Percentiles rank a stretch among this genome's conserved stretches.
These are phyloP conservation scores for Pseudanteris insignis DNA, from an alignment of 2,888 invertebrate species.

Conservation along the genomic window DNA sequence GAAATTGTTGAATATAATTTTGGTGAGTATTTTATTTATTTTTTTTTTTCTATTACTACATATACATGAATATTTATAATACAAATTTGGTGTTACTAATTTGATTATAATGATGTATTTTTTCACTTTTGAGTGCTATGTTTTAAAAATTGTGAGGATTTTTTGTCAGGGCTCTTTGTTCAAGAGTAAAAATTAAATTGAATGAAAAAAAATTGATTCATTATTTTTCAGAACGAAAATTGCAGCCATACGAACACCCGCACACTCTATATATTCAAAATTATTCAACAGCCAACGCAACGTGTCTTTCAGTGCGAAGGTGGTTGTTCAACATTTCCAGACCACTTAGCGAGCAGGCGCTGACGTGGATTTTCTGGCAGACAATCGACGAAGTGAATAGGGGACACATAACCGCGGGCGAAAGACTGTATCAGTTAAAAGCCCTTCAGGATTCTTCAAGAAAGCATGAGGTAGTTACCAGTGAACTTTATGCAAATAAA, in stretches of 20 bases:
- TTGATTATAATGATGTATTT: too few relatives aligned
- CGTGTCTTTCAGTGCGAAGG: constrained; percentile 88
- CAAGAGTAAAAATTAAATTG: too few relatives aligned
- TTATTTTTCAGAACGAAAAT: constrained; percentile 85
- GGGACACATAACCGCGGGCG: constrained; percentile 88
- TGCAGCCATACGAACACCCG: constrained; percentile 93
- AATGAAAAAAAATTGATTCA: too few relatives aligned
- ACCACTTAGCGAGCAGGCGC: constrained; percentile 76
- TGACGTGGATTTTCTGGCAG: constrained; percentile 91
- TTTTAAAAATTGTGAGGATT: too few relatives aligned
- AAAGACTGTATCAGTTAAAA: constrained; percentile 94
- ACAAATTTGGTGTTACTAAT: too few relatives aligned
- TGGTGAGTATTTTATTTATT: too few relatives aligned
- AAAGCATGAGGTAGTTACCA: constrained; percentile 74
- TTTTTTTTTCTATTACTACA: too few relatives aligned
- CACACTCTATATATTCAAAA: constrained; percentile 99
- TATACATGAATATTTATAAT: too few relatives aligned
- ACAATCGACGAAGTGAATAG: constrained; percentile 95
- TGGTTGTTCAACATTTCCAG: constrained; percentile 85
- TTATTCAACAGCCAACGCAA: constrained; percentile 96
- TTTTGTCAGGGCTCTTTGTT: too few relatives aligned
- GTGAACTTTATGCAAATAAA: neutral
- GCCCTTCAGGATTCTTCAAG: constrained; percentile 91
- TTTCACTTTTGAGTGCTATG: too few relatives aligned
- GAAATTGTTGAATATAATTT: constrained; percentile 98